Conservation (phyloP, 2,113 vertebrate genomes). For the Puma concolor region DNA sequence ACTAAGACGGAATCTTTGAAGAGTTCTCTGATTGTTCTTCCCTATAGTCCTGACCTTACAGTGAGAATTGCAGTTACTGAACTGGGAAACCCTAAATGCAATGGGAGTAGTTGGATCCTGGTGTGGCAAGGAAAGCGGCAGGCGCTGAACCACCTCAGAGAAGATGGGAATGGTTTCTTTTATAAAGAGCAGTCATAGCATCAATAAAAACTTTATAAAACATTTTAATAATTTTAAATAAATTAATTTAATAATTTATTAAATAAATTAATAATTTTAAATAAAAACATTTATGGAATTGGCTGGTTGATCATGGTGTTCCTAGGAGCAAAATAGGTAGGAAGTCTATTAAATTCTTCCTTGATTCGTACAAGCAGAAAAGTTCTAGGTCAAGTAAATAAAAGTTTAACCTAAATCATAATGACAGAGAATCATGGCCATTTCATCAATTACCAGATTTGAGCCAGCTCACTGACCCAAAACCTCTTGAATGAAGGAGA, state of each 20-base stretch:
- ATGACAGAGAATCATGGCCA: not conserved
- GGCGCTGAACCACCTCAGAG: not conserved
- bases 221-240: no score
- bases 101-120: not conserved
- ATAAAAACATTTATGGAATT: not conserved
- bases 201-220: not conserved
- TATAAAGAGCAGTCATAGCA: not conserved
- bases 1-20: not conserved
- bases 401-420: not conserved
- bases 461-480: not conserved
- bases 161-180: not conserved
- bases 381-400: not conserved
- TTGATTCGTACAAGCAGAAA: not conserved
- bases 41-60: not conserved
- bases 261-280: no score
- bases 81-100: not conserved
- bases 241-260: no score
- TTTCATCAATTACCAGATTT: not conserved
- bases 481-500: not conserved
- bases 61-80: not conserved
- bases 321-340: not conserved
- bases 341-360: not conserved
- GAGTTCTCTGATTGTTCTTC: not conserved
- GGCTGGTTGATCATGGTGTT: not conserved
- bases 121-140: not conserved